Evolutionary conservation across 1,140 invertebrate genomes (phyloP).

Genomic region (Helicoverpa armigera): DNA sequence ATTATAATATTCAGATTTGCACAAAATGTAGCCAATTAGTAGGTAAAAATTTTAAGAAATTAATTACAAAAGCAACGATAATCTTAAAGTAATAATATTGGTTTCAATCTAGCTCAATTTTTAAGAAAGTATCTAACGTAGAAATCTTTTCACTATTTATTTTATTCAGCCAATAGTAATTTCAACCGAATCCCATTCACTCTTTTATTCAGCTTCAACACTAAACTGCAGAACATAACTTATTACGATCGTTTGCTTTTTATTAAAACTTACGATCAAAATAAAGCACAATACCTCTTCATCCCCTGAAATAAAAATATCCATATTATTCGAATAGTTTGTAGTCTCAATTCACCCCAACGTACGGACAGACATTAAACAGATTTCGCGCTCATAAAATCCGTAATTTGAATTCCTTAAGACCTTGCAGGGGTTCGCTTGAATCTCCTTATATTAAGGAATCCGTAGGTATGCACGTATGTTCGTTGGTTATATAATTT

Average conservation of each 20-base stretch:
- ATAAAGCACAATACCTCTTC: neutral
- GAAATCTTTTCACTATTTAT: too few relatives aligned
- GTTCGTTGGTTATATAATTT: conserved; percentile 29
- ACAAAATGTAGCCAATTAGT: too few relatives aligned
- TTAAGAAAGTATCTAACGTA: too few relatives aligned
- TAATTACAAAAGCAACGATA: too few relatives aligned
- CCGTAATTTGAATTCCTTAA: conserved; percentile 82
- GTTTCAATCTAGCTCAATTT: too few relatives aligned
- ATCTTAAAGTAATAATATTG: too few relatives aligned
- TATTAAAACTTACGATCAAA: conserved; percentile 18
- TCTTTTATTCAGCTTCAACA: neutral
- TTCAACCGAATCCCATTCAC: neutral
- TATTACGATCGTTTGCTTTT: conserved; percentile 6
- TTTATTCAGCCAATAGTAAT: too few relatives aligned
- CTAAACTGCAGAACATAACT: neutral
- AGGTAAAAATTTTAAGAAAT: too few relatives aligned
- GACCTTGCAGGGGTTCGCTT: conserved; percentile 54
- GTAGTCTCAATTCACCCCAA: conserved; percentile 29
- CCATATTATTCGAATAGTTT: conserved; percentile 38
- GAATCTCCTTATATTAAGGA: conserved; percentile 58
- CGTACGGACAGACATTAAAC: conserved; percentile 68
- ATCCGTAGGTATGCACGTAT: conserved; percentile 21
- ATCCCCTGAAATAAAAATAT: conserved; percentile 32
- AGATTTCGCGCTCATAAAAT: conserved; percentile 80
- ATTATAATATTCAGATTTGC: too few relatives aligned